Evolutionary conservation across 2,113 vertebrate species (phyloP).

Genomic region (Actinemys pallida): DNA sequence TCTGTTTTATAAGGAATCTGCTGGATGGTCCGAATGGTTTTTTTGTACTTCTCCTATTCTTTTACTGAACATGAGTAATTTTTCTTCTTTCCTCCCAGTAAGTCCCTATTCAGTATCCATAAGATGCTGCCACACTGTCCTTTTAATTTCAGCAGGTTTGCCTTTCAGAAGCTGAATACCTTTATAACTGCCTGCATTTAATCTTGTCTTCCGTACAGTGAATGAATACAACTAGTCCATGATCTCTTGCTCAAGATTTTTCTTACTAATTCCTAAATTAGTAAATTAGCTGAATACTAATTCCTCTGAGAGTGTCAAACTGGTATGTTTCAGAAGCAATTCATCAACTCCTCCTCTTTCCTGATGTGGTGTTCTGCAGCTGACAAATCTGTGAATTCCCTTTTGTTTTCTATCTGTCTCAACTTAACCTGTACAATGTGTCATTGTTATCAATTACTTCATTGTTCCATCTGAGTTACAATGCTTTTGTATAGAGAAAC

Average conservation of each 20-base stretch:
- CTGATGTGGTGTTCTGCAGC: not conserved
- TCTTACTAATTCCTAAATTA: too few species aligned
- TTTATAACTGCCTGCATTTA: not conserved
- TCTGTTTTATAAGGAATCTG: not conserved
- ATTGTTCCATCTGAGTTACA: not conserved
- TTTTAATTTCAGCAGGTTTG: not conserved
- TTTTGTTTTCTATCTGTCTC: not conserved
- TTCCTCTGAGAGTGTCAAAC: not conserved
- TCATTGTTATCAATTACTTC: not conserved
- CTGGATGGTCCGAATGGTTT: not conserved
- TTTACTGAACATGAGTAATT: not conserved
- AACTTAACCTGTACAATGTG: not conserved
- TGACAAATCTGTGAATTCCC: not conserved
- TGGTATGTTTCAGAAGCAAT: slow-evolving; percentile 18
- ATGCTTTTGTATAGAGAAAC: not conserved
- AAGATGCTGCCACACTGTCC: not conserved
- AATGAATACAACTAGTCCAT: not conserved
- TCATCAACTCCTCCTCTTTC: not conserved
- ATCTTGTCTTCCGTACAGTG: not conserved
- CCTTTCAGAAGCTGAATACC: not conserved
- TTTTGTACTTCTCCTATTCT: not conserved
- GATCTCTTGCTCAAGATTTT: not conserved
- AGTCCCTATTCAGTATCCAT: not conserved
- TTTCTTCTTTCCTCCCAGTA: not conserved
- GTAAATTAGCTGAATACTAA: not conserved